Conservation (phyloP, 64 coral and sea anemone species). For the Anthopleura sola region DNA sequence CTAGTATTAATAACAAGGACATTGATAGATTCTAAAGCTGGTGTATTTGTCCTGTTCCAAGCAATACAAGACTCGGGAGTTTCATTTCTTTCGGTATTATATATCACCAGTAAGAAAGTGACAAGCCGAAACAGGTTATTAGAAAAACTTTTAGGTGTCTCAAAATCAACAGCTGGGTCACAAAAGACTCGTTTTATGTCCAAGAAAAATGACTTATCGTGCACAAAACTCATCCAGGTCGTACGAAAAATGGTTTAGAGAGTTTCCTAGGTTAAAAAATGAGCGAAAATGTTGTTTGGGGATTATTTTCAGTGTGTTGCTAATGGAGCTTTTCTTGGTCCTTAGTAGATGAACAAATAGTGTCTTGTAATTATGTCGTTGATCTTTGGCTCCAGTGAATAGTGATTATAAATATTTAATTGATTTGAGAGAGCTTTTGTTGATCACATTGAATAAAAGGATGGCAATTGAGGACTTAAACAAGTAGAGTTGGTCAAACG, state of each 20-base stretch:
- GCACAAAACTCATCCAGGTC: background rate
- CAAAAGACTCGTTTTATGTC: background rate
- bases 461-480: slow-evolving; percentile 6
- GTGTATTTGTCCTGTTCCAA: background rate
- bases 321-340: background rate
- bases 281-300: background rate
- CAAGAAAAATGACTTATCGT: background rate
- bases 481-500: background rate
- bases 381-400: slow-evolving; percentile 1
- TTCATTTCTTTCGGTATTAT: too few relatives aligned
- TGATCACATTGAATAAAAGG: slow-evolving; percentile 40
- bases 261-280: background rate
- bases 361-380: background rate
- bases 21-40: background rate
- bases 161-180: background rate
- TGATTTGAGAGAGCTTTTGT: slow-evolving; percentile 28
- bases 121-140: background rate
- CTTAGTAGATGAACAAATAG: background rate
- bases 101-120: too few relatives aligned
- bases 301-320: background rate
- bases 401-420: slow-evolving; percentile 25
- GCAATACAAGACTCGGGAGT: background rate
- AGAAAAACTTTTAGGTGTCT: background rate
- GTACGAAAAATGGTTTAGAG: background rate
- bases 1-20: background rate